Evolutionary conservation across 2,113 vertebrate genomes (phyloP).

Genomic region (Phaethon lepturus): DNA sequence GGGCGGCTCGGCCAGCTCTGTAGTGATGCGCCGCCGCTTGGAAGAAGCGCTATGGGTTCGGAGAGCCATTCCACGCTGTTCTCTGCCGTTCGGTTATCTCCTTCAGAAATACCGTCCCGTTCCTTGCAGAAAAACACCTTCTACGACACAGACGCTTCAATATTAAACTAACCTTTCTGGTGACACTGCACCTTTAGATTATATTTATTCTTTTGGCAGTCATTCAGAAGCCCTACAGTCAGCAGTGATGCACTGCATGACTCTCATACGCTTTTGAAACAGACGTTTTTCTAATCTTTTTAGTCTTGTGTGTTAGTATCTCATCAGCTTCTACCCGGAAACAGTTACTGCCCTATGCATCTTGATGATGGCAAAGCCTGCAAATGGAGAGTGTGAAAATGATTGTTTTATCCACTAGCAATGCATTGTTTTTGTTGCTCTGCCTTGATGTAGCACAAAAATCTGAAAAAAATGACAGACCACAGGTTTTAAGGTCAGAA

Average conservation of each 20-base stretch:
- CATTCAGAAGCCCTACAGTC: neutral
- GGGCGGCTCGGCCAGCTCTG: neutral
- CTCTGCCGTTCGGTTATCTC: neutral
- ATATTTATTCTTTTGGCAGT: neutral
- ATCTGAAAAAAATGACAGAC: neutral
- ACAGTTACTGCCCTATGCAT: neutral
- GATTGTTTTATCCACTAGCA: neutral
- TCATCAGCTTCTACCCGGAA: neutral
- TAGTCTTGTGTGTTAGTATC: neutral
- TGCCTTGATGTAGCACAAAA: neutral
- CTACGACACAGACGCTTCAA: accelerated
- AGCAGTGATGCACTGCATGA: neutral
- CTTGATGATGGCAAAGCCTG: neutral
- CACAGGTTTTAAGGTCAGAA: neutral
- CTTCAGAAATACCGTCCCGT: neutral
- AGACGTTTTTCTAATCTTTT: neutral
- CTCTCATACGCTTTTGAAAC: neutral
- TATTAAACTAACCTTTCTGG: neutral
- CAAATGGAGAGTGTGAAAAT: neutral
- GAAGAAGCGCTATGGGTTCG: accelerated
- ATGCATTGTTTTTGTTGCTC: neutral
- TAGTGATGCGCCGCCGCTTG: neutral
- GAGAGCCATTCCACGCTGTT: neutral
- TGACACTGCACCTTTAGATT: neutral
- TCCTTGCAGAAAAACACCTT: accelerated